Evolutionary conservation across 2,113 vertebrate genomes (phyloP), one percentile per base, ranked within the genome.

Genomic region (Cynocephalus volans): DNA sequence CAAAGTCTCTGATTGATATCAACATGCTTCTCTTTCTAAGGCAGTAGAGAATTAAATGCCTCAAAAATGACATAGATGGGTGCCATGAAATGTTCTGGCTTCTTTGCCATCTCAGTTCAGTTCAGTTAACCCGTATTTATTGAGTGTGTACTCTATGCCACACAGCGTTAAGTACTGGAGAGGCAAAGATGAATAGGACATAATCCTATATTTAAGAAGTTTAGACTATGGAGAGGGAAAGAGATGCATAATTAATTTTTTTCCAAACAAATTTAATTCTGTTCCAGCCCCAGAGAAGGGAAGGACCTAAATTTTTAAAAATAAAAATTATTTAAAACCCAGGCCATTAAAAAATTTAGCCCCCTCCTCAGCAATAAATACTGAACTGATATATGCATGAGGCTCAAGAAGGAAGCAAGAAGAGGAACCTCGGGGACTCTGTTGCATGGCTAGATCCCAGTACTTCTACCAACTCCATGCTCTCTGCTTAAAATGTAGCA

Each of bases 301-400:
- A 95, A 96, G 54, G 52, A 90, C 18, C 77, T 95, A 92, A 91
- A 96, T 83, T 87, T 97, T 79, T 84, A 41, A 41, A 41, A 41
- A 41, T 85, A 90, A 96, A 98, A 97, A 95, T 26, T 95, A 60
- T 60, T 97, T 72, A 90, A 95, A 95, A 96, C 93, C 24, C 41
- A 95, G 91, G 60, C 54, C 82, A 95, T 92, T 87, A 84, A 64
- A 97, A 96, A 96, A 76, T 94, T 70, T 64, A 94, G 62, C 50
- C 91, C 76, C 89, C 67, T 94, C 84, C 84, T 96, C 72, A 89
- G 50, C 82, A 98, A 98, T 98, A 98, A 98, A 98, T 98, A 98
- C 70, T 97, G 87, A 97, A 96, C 93, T 80, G 75, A 97, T 97
- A 97, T 96, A 98, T 83, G 98, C 64, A 95, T 4, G 81, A 96